Base-by-base conservation (phyloP, 2,797 vertebrate genomes). In the Tenualosa thibaudeaui region DNA sequence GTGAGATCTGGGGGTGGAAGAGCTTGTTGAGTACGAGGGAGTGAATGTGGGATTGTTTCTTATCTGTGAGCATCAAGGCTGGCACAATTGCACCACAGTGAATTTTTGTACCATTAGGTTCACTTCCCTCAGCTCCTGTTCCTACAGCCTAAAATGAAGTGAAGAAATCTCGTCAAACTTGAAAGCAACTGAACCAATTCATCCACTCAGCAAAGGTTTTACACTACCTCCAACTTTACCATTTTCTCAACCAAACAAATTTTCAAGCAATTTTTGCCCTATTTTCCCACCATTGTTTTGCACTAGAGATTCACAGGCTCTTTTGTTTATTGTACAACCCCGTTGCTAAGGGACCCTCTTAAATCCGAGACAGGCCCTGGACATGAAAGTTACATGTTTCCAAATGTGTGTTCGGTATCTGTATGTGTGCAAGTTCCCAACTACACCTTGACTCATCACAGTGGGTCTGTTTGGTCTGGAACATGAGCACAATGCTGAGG, bases 1-100 rank as follows among this genome's bases (percentile, higher is more conserved):
- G 83, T 78, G 85, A 78, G 37, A 78, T 46, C 15, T 78, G 71
- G 37, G 71, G 71, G 71, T 78, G 71, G 71, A 46, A 43, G 37
- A 17, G 71, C 17, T 37, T 22, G 19, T 15, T 43, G 58, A 17
- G 9, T 51, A 15, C 1, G 65, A 5, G 17, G 37, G 40, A 40
- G 43, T 78, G 40, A 46, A 1, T 19, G 9, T 51, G 50, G 7
- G 50, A 51, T 51, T 43, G 40, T 78, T 5, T 46, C 40, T 43
- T 51, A 9, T 51, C 50, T 51, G 46, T 31, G 13, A 40, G 13
- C 5, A 75, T 75, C 68, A 75, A 19, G 37, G 40, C 37, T 46
- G 40, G 17, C 37, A 7, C 40, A 2, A 15, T 46, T 19, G 40
- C 40, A 1, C 1, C 26, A 13, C 40, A 22, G 71, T 40, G 40